Evolutionary conservation across 2,888 invertebrate species (phyloP), one percentile per base, ranked within the genome.

Genomic region (Teleiodes luculella): DNA sequence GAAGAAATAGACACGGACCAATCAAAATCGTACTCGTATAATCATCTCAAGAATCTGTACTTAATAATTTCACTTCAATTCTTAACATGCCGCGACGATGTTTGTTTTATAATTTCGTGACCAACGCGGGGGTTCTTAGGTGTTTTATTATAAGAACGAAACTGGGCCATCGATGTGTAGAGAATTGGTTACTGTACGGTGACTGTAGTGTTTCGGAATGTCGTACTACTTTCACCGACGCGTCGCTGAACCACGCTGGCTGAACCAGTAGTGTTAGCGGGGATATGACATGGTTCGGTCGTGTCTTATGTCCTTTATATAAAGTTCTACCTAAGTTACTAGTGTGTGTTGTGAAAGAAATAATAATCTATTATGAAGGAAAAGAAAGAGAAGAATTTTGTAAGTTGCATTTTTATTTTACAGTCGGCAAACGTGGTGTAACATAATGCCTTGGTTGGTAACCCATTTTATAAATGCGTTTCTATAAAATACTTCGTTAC

Each of bases 181-280:
- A 24, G 24, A 24, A 24, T 24, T 24, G 3, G 3, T 24, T 24
- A 3, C 6, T 24, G 3, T 24, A 24, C 6, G 24, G 24, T 6
- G 24, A 24, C 3, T 24, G 24, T 24, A 24, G 6, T 4, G 24
- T 39, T 28, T 30, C 33, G 11, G 47, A 31, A 48, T 43, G 52
- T 37, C 18, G 52, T 6, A 46, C 53, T 43, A 56, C 56, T 57
- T 57, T 57, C 57, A 57, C 57, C 37, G 16, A 5, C 33, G 7
- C 4, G 33, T 18, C 37, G n/a, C n/a, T n/a, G n/a, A n/a, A n/a
- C n/a, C n/a, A n/a, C n/a, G n/a, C n/a, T n/a, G n/a, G n/a, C n/a
- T n/a, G n/a, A n/a, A n/a, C n/a, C n/a, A n/a, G n/a, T n/a, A 46
- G 46, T 46, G 30, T 16, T 46, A 16, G 16, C 20, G 13, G 28